These are phyloP conservation scores for Eupeodes latifasciatus DNA, from an alignment of 2,888 invertebrate species.

Conservation along the genomic window DNA sequence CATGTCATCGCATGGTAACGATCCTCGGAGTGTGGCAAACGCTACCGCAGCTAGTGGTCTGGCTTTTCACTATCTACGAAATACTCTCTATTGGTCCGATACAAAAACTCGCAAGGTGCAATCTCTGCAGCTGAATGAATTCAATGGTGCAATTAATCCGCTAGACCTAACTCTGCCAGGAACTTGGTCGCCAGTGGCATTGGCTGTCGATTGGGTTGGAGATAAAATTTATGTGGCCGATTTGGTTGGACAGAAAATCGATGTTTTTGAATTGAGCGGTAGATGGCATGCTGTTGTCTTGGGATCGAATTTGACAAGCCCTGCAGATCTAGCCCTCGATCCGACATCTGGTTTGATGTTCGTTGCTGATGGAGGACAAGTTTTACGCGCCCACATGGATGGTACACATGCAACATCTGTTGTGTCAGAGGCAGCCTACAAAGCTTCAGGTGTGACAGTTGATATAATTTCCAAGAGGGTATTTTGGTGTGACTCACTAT, in stretches of 20 bases:
- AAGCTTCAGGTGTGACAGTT: constrained; percentile 95
- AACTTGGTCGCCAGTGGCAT: constrained; percentile 94
- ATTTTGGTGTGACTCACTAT: constrained; percentile 97
- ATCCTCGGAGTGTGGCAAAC: constrained; percentile 88
- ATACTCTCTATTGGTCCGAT: constrained; percentile 95
- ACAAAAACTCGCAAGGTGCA: constrained; percentile 92
- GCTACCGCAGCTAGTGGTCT: constrained; percentile 94
- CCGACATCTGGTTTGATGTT: constrained; percentile 95
- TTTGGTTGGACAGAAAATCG: constrained; percentile 95
- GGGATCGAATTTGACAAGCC: constrained; percentile 95
- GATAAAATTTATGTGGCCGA: constrained; percentile 98
- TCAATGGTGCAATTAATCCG: constrained; percentile 83
- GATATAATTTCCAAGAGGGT: constrained; percentile 95
- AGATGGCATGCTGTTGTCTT: constrained; percentile 95
- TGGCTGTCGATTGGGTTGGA: constrained; percentile 98
- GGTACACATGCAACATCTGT: constrained; percentile 93
- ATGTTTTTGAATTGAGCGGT: constrained; percentile 95
- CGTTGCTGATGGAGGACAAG: constrained; percentile 93
- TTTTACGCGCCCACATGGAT: constrained; percentile 96
- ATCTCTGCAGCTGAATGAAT: constrained; percentile 84
- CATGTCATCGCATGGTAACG: constrained; percentile 88
- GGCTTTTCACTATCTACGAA: constrained; percentile 91
- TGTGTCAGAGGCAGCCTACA: constrained; percentile 96
- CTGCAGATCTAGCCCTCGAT: constrained; percentile 96
- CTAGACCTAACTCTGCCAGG: constrained; percentile 91